Conservation (phyloP, 1,140 invertebrate genomes). For the Nasonia vitripennis region DNA sequence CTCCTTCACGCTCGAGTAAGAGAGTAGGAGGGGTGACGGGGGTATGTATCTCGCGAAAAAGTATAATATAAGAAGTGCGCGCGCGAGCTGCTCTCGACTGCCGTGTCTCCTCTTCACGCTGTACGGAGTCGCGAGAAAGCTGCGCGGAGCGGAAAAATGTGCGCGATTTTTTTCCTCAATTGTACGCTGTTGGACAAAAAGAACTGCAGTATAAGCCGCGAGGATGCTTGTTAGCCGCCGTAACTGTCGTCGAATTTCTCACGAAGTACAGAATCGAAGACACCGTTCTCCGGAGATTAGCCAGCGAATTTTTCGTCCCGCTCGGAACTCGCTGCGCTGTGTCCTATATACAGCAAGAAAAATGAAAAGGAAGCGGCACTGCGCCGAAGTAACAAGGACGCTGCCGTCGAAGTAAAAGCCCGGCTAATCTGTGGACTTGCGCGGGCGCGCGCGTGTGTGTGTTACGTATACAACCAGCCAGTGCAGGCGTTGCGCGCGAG, state of each 20-base stretch:
- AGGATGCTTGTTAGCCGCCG: not conserved
- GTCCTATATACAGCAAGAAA: not conserved
- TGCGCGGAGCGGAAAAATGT: not conserved
- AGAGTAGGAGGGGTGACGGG: not conserved
- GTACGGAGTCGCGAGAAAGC: not conserved
- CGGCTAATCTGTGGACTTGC: conserved; percentile 2
- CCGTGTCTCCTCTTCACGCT: not conserved
- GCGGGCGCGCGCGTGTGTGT: not conserved
- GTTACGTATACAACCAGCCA: not conserved
- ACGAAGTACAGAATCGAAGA: no score
- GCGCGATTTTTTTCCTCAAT: not conserved
- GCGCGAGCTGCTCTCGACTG: no score
- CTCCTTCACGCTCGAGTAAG: not conserved
- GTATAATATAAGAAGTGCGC: not conserved
- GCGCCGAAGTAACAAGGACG: not conserved
- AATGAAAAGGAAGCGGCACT: not conserved
- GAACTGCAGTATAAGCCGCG: not conserved
- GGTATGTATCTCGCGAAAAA: not conserved
- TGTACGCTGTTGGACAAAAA: no score
- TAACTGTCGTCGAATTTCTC: not conserved
- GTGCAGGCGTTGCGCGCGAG: not conserved
- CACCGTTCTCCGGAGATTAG: no score
- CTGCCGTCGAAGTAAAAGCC: not conserved
- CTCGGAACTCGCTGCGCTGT: no score
- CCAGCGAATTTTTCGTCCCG: no score